These are phyloP conservation scores for Vireo altiloquus DNA, from an alignment of 2,113 vertebrate species.

Conservation along the genomic window DNA sequence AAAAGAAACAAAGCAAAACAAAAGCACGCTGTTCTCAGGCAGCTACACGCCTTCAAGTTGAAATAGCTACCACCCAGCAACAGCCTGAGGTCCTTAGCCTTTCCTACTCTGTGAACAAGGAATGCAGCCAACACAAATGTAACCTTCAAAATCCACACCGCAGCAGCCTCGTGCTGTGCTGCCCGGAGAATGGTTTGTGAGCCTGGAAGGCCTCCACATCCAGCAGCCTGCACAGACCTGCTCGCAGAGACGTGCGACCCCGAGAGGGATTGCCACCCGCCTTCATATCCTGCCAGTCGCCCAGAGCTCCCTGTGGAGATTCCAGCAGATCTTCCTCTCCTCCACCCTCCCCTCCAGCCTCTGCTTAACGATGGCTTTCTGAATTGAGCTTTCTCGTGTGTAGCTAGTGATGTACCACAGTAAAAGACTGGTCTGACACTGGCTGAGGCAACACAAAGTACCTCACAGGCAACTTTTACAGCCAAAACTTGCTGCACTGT, in stretches of 20 bases:
- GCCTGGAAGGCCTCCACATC: neutral
- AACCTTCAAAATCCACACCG: neutral
- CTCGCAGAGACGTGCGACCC: neutral
- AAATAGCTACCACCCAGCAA: slow-evolving; percentile 59
- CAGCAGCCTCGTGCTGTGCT: neutral
- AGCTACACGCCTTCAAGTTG: slow-evolving; percentile 35
- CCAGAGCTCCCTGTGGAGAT: neutral
- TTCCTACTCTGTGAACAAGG: slow-evolving; percentile 17
- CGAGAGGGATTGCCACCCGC: neutral
- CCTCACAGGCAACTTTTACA: neutral
- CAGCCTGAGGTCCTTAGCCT: slow-evolving; percentile 29
- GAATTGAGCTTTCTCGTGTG: neutral
- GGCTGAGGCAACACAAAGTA: neutral
- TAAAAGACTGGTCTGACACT: neutral
- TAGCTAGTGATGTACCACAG: neutral
- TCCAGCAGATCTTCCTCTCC: slow-evolving; percentile 3
- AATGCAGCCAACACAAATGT: slow-evolving; percentile 41
- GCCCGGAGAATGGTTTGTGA: neutral
- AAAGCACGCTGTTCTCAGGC: slow-evolving; percentile 51
- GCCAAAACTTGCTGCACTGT: neutral
- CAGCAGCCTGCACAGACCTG: slow-evolving; percentile 37
- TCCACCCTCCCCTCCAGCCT: neutral
- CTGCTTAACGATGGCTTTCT: neutral
- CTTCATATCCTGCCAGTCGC: neutral
- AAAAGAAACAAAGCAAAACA: neutral